Conservation (phyloP, 2,113 vertebrate genomes). For the Seriola dumerili region DNA sequence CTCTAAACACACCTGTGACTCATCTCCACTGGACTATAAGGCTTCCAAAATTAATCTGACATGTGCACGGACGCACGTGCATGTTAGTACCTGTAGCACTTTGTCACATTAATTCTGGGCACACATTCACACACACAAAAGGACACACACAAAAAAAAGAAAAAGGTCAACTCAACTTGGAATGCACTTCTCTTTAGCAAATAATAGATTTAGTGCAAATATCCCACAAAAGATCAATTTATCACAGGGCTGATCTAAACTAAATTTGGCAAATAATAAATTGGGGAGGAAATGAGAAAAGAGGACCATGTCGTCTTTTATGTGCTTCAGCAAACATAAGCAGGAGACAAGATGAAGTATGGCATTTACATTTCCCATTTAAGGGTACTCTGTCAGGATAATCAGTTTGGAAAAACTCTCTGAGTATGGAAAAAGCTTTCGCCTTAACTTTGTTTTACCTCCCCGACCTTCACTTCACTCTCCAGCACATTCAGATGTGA, state of each 20-base stretch:
- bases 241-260: not conserved
- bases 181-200: slow-evolving; percentile 3
- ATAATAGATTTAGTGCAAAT: slow-evolving; percentile 20
- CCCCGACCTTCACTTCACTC: slow-evolving; percentile 37
- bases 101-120: slow-evolving; percentile 38
- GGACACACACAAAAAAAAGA: too few relatives aligned
- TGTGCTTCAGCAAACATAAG: slow-evolving; percentile 31
- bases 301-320: slow-evolving; percentile 4
- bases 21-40: slow-evolving; percentile 38
- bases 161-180: slow-evolving; percentile 4
- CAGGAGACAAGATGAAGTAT: slow-evolving; percentile 27
- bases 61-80: slow-evolving; percentile 16
- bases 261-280: slow-evolving; percentile 19
- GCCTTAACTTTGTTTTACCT: slow-evolving; percentile 4
- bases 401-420: slow-evolving; percentile 1
- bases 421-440: not conserved
- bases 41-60: slow-evolving; percentile 47
- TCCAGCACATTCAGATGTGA: not conserved
- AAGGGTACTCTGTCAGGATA: slow-evolving; percentile 20
- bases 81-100: slow-evolving; percentile 37
- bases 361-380: slow-evolving; percentile 35
- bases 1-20: slow-evolving; percentile 65
- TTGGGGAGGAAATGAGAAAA: slow-evolving; percentile 9
- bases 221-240: slow-evolving; percentile 7
- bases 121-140: not conserved